These are phyloP conservation scores for Orthosia gracilis DNA, from an alignment of 2,888 invertebrate genomes.

Conservation along the genomic window DNA sequence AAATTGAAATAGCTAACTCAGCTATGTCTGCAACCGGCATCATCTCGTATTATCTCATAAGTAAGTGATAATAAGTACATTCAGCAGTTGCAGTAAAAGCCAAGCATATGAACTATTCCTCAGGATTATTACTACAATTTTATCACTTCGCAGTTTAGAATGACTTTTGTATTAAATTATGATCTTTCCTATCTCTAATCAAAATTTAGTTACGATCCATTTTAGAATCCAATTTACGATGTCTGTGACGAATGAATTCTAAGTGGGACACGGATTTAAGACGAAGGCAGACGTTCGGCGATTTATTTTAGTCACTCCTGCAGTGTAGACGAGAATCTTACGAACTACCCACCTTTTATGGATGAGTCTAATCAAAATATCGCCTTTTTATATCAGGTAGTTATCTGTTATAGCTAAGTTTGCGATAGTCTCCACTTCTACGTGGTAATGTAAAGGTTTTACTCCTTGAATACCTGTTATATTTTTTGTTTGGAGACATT, in stretches of 20 bases:
- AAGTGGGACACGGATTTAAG: constrained; percentile 17
- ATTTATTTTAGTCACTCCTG: constrained; percentile 44
- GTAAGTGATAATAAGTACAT: too few species aligned
- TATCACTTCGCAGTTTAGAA: constrained; percentile 11
- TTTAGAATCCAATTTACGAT: constrained; percentile 53
- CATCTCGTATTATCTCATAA: too few species aligned
- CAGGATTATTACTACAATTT: constrained; percentile 8
- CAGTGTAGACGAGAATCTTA: constrained; percentile 20
- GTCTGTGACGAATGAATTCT: constrained; percentile 23
- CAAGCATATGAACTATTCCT: background rate
- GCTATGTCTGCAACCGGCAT: too few species aligned
- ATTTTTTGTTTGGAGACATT: too few species aligned
- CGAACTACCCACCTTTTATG: constrained; percentile 20
- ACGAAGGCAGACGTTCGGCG: constrained; percentile 29
- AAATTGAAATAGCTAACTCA: too few species aligned
- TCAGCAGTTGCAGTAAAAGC: background rate
- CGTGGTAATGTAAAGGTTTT: background rate
- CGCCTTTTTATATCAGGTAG: constrained; percentile 1
- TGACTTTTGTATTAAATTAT: constrained; percentile 3
- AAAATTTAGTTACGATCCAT: constrained; percentile 47
- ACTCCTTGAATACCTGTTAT: too few species aligned
- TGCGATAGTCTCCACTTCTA: background rate
- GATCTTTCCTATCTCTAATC: constrained; percentile 13
- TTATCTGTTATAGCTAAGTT: background rate
- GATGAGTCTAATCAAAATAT: constrained; percentile 11